Evolutionary conservation across 2,797 vertebrate genomes (phyloP).

Genomic region (Cryptoprocta ferox): DNA sequence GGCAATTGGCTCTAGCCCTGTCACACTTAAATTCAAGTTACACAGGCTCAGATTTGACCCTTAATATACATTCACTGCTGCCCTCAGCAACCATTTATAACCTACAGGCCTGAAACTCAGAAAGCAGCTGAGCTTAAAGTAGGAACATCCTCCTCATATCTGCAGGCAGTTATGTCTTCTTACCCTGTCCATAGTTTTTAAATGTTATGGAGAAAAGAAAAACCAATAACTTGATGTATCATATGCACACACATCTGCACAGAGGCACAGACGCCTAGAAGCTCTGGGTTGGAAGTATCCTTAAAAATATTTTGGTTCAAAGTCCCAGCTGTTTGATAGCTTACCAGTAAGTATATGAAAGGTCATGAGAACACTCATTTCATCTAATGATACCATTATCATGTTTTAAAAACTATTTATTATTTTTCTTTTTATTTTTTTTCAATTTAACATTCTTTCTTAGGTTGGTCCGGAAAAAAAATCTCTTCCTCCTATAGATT

Average conservation of each 20-base stretch:
- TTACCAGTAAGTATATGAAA: neutral
- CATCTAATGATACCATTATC: neutral
- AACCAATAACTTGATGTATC: neutral
- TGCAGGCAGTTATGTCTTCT: neutral
- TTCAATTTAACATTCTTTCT: neutral
- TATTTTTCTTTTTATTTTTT: neutral
- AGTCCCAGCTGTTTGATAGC: neutral
- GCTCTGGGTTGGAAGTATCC: neutral
- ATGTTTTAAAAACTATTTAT: neutral
- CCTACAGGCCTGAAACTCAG: conserved; percentile 51
- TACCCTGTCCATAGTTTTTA: neutral
- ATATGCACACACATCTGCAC: neutral
- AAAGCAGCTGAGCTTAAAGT: conserved; percentile 65
- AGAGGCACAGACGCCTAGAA: conserved; percentile 59
- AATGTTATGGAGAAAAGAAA: neutral
- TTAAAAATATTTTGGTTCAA: neutral
- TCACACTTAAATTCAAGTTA: conserved; percentile 64
- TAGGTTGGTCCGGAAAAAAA: neutral
- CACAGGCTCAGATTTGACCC: conserved; percentile 47
- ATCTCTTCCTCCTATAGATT: neutral
- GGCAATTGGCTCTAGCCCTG: neutral
- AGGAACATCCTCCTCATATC: conserved; percentile 48
- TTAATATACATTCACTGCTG: conserved; percentile 64
- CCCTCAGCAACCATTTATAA: conserved; percentile 49
- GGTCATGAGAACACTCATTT: neutral